These are phyloP conservation scores for Gopherus flavomarginatus DNA, from an alignment of 2,113 vertebrate genomes.

Conservation along the genomic window DNA sequence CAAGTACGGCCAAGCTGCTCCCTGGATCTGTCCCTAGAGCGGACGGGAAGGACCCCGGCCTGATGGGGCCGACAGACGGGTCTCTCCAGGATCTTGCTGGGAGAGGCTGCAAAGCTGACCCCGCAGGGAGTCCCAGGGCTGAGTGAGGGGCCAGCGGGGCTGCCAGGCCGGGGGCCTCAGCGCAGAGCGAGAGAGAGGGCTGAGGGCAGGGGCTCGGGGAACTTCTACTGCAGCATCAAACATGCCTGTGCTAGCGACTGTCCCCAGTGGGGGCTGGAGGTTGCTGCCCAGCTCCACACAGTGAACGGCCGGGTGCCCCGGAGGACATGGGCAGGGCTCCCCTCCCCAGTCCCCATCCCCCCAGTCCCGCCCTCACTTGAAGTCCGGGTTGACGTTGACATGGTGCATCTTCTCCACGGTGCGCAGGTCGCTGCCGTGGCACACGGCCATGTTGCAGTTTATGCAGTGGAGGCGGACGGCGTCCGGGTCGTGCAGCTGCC, in stretches of 20 bases:
- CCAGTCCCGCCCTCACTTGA: constrained; percentile 81
- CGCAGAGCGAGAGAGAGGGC: not conserved
- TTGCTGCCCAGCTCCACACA: not conserved
- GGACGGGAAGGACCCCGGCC: not conserved
- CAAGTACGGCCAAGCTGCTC: fast-evolving
- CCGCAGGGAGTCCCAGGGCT: not conserved
- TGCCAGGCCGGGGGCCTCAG: not conserved
- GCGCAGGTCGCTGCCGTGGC: constrained; percentile 84
- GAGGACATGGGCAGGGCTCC: not conserved
- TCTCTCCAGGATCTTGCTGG: not conserved
- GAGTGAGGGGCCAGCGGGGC: not conserved
- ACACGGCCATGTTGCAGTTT: constrained; percentile 79
- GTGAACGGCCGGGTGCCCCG: not conserved
- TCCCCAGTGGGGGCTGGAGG: not conserved
- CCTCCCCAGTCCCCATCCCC: fast-evolving
- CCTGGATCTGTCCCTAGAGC: not conserved
- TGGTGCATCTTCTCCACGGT: constrained; percentile 85
- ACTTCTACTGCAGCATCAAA: not conserved
- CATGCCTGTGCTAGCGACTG: not conserved
- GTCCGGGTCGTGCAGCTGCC: constrained; percentile 36
- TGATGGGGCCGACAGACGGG: not conserved
- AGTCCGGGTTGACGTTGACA: constrained; percentile 86
- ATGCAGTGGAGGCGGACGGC: constrained; percentile 81
- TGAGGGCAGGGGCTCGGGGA: not conserved
- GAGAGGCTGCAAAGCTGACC: not conserved